A percentile compares a stretch with the other conserved stretches of the same genome.
Evolutionary conservation across 2,797 vertebrate genomes (phyloP).

Genomic region (Odontamblyopus lacepedii): DNA sequence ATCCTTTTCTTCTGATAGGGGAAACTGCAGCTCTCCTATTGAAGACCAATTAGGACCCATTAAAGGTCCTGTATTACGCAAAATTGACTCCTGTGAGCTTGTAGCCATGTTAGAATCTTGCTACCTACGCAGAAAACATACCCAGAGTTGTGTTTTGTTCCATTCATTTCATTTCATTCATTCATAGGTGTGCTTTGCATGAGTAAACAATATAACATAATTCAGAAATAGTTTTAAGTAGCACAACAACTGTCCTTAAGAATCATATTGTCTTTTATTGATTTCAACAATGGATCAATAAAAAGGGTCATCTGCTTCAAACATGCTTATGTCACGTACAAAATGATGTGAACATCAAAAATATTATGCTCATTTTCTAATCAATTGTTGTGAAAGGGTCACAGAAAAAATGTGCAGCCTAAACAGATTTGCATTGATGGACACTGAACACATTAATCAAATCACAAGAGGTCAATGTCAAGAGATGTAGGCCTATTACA

Average conservation of each 20-base stretch:
- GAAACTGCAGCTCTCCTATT: slow-evolving; percentile 46
- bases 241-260: slow-evolving; percentile 26
- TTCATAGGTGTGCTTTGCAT: too few species aligned
- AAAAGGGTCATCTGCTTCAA: slow-evolving; percentile 19
- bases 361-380: slow-evolving; percentile 24
- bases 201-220: too few species aligned
- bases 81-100: too few species aligned
- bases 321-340: slow-evolving; percentile 48
- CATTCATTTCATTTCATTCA: too few species aligned
- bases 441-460: slow-evolving; percentile 7
- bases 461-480: slow-evolving; percentile 24
- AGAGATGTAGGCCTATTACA: slow-evolving; percentile 17
- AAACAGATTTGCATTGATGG: slow-evolving; percentile 11
- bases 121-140: too few species aligned
- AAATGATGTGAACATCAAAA: slow-evolving; percentile 54
- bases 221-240: background rate
- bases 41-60: background rate
- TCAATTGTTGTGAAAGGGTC: slow-evolving; percentile 49
- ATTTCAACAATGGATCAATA: slow-evolving; percentile 34
- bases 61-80: too few species aligned
- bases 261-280: slow-evolving; percentile 66
- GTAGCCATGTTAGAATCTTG: too few species aligned
- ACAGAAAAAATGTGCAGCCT: slow-evolving; percentile 40
- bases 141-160: too few species aligned
- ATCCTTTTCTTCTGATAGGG: slow-evolving; percentile 35